Evolutionary conservation across 1,140 invertebrate genomes (phyloP), one percentile per base, ranked within the genome.

Genomic region (Tyrophagus putrescentiae): DNA sequence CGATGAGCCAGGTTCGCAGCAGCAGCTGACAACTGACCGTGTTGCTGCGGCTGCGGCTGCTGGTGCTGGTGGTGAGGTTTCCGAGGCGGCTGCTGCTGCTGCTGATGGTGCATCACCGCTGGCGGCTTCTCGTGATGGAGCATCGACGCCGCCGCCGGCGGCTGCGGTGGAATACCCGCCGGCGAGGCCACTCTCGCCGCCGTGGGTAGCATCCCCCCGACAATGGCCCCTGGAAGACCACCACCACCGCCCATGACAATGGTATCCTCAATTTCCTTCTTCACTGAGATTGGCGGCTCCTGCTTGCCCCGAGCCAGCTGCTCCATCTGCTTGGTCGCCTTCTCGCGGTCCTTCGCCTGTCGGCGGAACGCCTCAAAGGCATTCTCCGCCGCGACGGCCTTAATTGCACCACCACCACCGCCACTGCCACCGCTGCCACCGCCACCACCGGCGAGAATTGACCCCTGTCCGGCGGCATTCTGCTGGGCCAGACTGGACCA

Each of bases 401-500:
- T 16, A 31, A 56, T 28, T 56, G 41, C n/a, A 25, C 18, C 16
- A 28, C n/a, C 13, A 56, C 16, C 16, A 11, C n/a, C 11, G 13
- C 44, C n/a, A n/a, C n/a, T n/a, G n/a, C n/a, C n/a, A n/a, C n/a
- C n/a, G n/a, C n/a, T n/a, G n/a, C 57, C 21, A 48, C 28, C 23
- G 53, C 31, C 59, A 9, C 59, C 25, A 57, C 11, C 21, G 13
- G 86, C 87, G 53, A 94, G 70, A 60, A 85, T 89, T 0, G 87
- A 91, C 91, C 91, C 95, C 0, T 87, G 90, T 59, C 82, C 87
- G 18, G 85, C 84, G 71, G 92, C 93, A 69, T 91, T 92, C 34
- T 73, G 60, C 60, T 72, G 70, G 25, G 68, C 60, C 28, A 70
- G 70, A 62, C 59, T 16, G 25, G 28, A 4, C 32, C 53, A 39